Conservation (phyloP, 2,113 vertebrate genomes). For the Oriolus oriolus region DNA sequence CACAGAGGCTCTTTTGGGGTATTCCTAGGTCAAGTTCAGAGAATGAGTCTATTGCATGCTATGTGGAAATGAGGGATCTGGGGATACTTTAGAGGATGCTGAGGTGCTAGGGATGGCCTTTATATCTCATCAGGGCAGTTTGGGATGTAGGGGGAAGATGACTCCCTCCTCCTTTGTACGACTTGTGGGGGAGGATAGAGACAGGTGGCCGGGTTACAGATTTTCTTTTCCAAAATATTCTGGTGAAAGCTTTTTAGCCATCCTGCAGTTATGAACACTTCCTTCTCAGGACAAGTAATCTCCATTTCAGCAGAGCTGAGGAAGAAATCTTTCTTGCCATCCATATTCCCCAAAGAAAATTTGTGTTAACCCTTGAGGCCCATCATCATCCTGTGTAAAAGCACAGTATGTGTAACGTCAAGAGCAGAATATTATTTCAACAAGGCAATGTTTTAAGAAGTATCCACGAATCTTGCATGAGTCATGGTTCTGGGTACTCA, state of each 20-base stretch:
- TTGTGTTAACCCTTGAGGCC: not conserved
- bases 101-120: not conserved
- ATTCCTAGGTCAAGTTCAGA: not conserved
- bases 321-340: not conserved
- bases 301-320: not conserved
- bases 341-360: not conserved
- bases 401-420: fast-evolving
- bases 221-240: not conserved
- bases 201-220: not conserved
- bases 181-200: not conserved
- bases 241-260: not conserved
- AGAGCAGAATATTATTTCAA: not conserved
- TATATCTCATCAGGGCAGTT: not conserved
- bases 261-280: not conserved
- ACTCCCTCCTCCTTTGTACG: not conserved
- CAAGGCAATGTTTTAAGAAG: not conserved
- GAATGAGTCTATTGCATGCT: not conserved
- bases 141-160: not conserved
- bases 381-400: not conserved
- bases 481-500: not conserved
- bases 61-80: not conserved
- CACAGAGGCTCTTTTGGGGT: not conserved
- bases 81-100: not conserved
- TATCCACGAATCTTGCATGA: not conserved
- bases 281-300: not conserved